Evolutionary conservation across 2,113 vertebrate species (phyloP).

Genomic region (Dipodomys spectabilis): DNA sequence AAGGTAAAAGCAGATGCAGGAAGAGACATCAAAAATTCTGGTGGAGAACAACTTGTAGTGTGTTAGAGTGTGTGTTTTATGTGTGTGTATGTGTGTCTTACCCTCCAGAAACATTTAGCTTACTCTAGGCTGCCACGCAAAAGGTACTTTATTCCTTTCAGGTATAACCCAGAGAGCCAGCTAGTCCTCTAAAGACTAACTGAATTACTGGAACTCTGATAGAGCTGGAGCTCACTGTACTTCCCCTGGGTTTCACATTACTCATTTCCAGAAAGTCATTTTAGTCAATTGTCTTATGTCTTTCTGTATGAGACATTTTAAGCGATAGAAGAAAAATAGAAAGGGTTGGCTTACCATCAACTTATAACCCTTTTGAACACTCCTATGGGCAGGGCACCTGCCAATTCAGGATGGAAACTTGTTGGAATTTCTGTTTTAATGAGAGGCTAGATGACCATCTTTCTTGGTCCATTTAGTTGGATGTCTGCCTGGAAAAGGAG

Average conservation of each 20-base stretch:
- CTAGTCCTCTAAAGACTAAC: constrained; percentile 49
- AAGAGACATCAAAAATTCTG: background rate
- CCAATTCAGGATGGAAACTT: constrained; percentile 57
- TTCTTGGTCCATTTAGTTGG: constrained; percentile 56
- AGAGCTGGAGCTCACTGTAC: background rate
- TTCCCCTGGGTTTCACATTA: constrained; percentile 66
- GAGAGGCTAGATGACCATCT: background rate
- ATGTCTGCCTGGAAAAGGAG: constrained; percentile 33
- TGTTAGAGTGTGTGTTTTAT: background rate
- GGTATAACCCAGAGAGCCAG: background rate
- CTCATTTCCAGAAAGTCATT: constrained; percentile 76
- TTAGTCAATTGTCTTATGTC: constrained; percentile 71
- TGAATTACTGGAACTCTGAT: constrained; percentile 5
- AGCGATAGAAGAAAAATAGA: constrained; percentile 62
- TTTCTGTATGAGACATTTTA: constrained; percentile 74
- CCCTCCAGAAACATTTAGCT: background rate
- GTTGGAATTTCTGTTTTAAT: constrained; percentile 59
- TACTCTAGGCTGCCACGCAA: background rate
- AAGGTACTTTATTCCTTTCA: background rate
- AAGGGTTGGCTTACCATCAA: constrained; percentile 59
- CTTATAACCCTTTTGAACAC: constrained; percentile 22
- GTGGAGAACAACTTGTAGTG: background rate
- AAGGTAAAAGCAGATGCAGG: background rate
- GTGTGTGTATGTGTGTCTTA: background rate
- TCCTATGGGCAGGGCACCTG: constrained; percentile 23